Conservation (phyloP, 2,797 vertebrate species). For the Dryobates pubescens region DNA sequence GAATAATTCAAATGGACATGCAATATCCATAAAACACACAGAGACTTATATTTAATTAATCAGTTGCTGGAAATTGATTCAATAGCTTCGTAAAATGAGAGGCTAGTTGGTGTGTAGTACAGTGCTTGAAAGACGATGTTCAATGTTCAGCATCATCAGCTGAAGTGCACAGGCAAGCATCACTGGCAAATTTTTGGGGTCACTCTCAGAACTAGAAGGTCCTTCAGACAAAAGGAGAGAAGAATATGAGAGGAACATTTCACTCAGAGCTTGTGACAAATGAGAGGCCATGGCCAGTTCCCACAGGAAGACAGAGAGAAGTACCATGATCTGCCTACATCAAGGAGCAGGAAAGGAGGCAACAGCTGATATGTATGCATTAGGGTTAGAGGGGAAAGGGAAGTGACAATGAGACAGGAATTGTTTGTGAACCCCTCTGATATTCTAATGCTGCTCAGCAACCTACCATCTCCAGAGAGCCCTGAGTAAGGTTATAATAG, state of each 20-base stretch:
- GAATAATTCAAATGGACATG: constrained; percentile 53
- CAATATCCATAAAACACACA: constrained; percentile 50
- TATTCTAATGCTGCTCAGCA: constrained; percentile 52
- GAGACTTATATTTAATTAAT: constrained; percentile 59
- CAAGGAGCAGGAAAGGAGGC: constrained; percentile 47
- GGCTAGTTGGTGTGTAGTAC: background rate
- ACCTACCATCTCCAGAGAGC: constrained; percentile 63
- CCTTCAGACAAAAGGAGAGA: background rate
- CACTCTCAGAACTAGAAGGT: background rate
- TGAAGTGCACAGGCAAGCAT: background rate
- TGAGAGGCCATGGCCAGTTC: background rate
- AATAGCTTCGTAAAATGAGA: constrained; percentile 55
- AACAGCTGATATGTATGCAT: background rate
- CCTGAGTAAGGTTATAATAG: constrained; percentile 65
- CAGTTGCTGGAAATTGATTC: constrained; percentile 39
- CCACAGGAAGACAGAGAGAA: constrained; percentile 27
- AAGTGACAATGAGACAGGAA: constrained; percentile 34
- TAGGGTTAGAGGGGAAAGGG: background rate
- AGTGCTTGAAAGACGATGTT: background rate
- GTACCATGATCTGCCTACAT: background rate
- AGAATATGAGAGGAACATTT: constrained; percentile 25
- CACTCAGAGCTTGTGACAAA: constrained; percentile 21
- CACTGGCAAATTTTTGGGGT: background rate
- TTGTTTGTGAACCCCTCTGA: constrained; percentile 63
- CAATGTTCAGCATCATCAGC: background rate